Evolutionary conservation across 2,113 vertebrate species (phyloP), one percentile per base, ranked within the genome.

Genomic region (Rhinolophus sinicus): DNA sequence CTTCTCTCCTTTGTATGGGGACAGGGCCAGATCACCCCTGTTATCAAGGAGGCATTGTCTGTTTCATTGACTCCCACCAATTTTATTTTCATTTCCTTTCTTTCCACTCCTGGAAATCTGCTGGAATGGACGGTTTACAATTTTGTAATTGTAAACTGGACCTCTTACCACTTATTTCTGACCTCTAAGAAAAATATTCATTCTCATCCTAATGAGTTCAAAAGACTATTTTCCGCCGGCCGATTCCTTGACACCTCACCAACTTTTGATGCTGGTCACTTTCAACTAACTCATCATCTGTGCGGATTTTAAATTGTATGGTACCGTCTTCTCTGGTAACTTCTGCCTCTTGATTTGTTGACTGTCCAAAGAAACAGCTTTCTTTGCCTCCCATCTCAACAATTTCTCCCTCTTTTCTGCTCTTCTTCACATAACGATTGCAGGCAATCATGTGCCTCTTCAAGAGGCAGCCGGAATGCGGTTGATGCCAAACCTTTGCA

Each of bases 11-110:
- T 38, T 81, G 3, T 90, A 38, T 69, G 88, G 77, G 82, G 47
- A 77, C 15, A 70, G 72, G 35, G 30, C 62, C 78, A 91, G 62
- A 60, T 90, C 28, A 85, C 93, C 60, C 22, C 18, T 78, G 6
- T 90, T 52, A 93, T 78, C 50, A 93, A 78, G 58, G 62, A 91
- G 91, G 35, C 40, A 86, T 75, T 16, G 2, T 80, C 95, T 84
- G 16, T 94, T 84, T 96, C 16, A 77, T 91, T 96, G 91, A 80
- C n/a, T 67, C 28, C 64, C 9, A 62, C 40, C 26, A 88, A 38
- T 93, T 67, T 40, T 93, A 86, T 69, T 93, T 95, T 96, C 11
- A 72, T 95, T 96, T 92, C 77, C 44, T 95, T 95, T 65, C 6
- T 85, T 80, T 93, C 35, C 67, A 35, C 54, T 91, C 9, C 30